Evolutionary conservation across 2,888 invertebrate species (phyloP).

Genomic region (Chirona hameri): DNA sequence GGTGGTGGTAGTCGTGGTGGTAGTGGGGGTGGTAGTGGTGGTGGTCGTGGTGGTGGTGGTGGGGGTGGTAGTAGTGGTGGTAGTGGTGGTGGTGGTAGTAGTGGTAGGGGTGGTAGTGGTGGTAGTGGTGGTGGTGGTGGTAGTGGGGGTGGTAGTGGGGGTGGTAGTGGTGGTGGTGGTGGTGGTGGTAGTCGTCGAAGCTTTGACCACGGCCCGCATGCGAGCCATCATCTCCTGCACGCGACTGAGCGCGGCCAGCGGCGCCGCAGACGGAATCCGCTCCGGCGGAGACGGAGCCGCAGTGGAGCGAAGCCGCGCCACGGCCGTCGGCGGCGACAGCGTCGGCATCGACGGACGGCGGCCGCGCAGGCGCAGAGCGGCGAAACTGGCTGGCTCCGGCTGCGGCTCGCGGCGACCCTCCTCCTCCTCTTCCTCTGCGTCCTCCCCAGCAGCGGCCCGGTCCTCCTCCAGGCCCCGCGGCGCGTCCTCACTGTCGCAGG

Average conservation of each 20-base stretch:
- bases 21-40: not conserved
- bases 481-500: constrained; percentile 36
- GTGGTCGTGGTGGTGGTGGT: constrained; percentile 28
- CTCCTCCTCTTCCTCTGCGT: not conserved
- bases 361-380: not conserved
- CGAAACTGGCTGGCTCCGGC: constrained; percentile 25
- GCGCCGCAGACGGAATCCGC: not conserved
- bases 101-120: not conserved
- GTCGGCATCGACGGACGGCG: constrained; percentile 30
- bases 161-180: no score
- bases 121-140: constrained; percentile 9
- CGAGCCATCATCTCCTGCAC: constrained; percentile 32
- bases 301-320: no score
- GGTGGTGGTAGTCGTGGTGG: constrained; percentile 30
- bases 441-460: not conserved
- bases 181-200: not conserved
- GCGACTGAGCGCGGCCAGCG: constrained; percentile 30
- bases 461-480: constrained; percentile 23
- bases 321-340: not conserved
- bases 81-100: constrained; percentile 30
- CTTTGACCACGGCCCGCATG: constrained; percentile 33
- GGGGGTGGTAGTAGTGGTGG: constrained; percentile 25
- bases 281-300: constrained; percentile 6
- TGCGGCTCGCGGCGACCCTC: constrained; percentile 11
- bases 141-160: constrained; percentile 24